Percentiles rank a stretch among this genome's conserved stretches.
Evolutionary conservation across 2,888 invertebrate genomes (phyloP).

Genomic region (Proisotoma minuta): DNA sequence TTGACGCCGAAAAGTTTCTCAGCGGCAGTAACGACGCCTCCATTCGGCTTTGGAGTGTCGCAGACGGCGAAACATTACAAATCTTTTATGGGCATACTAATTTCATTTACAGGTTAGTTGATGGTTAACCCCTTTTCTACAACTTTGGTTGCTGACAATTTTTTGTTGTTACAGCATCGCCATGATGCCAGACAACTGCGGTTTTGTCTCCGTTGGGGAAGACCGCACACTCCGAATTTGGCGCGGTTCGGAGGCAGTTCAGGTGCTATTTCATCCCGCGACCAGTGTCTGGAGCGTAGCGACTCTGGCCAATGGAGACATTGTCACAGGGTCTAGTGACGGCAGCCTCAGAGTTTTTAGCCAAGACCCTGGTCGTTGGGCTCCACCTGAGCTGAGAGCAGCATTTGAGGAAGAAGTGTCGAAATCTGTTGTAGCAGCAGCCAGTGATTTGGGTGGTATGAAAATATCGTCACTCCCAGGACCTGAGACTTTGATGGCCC

Average conservation of each 20-base stretch:
- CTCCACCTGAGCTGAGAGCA: constrained; percentile 60
- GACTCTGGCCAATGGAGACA: constrained; percentile 77
- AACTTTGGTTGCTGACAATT: not conserved
- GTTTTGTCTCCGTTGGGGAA: constrained; percentile 81
- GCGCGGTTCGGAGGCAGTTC: constrained; percentile 58
- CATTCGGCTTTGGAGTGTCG: constrained; percentile 73
- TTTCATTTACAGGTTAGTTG: constrained; percentile 71
- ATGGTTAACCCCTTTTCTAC: not conserved
- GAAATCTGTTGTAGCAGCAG: constrained; percentile 59
- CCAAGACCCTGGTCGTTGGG: constrained; percentile 64
- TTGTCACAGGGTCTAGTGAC: constrained; percentile 82
- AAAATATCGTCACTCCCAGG: constrained; percentile 85
- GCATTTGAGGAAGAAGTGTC: constrained; percentile 70
- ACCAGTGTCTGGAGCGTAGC: constrained; percentile 85
- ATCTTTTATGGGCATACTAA: constrained; percentile 78
- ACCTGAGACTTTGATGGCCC: constrained; percentile 66
- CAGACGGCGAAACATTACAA: constrained; percentile 69
- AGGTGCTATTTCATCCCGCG: constrained; percentile 65
- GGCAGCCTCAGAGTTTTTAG: constrained; percentile 83
- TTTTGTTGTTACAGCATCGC: constrained; percentile 49
- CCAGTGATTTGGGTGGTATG: constrained; percentile 74
- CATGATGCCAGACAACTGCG: constrained; percentile 51
- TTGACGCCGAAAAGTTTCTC: constrained; percentile 69
- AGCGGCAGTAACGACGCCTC: constrained; percentile 91
- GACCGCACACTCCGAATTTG: constrained; percentile 80